Evolutionary conservation across 2,888 invertebrate genomes (phyloP).

Genomic region (Rosalia funebris): DNA sequence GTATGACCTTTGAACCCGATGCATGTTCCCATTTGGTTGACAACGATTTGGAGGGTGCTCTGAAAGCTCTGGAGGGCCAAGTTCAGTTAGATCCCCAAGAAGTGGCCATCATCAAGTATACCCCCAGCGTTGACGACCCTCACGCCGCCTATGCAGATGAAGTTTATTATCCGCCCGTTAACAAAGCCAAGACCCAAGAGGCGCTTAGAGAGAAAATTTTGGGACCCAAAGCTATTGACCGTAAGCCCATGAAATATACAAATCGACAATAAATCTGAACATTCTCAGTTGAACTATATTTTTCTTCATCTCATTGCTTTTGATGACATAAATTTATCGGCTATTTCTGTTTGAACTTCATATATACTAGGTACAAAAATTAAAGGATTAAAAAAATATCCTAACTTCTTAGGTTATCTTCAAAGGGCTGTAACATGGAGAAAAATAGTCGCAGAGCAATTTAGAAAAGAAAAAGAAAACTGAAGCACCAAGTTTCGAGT

Average conservation of each 20-base stretch:
- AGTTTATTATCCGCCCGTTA: slow-evolving; percentile 78
- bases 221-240: slow-evolving; percentile 62
- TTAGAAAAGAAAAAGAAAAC: too few species aligned
- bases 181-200: slow-evolving; percentile 58
- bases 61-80: slow-evolving; percentile 66
- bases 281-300: too few species aligned
- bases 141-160: slow-evolving; percentile 81
- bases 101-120: slow-evolving; percentile 82
- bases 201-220: slow-evolving; percentile 65
- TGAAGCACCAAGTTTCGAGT: too few species aligned
- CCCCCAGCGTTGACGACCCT: slow-evolving; percentile 73
- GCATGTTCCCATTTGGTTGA: slow-evolving; percentile 66
- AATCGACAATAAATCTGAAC: too few species aligned
- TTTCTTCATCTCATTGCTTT: too few species aligned
- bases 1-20: slow-evolving; percentile 64
- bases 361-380: too few species aligned
- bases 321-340: too few species aligned
- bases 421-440: too few species aligned
- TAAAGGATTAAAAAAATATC: too few species aligned
- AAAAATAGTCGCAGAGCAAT: too few species aligned
- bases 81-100: slow-evolving; percentile 72
- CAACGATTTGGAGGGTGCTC: slow-evolving; percentile 67
- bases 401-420: too few species aligned
- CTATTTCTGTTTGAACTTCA: too few species aligned
- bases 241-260: slow-evolving; percentile 21